These are phyloP conservation scores for Vanessa atalanta DNA, from an alignment of 1,140 invertebrate genomes.

Conservation along the genomic window DNA sequence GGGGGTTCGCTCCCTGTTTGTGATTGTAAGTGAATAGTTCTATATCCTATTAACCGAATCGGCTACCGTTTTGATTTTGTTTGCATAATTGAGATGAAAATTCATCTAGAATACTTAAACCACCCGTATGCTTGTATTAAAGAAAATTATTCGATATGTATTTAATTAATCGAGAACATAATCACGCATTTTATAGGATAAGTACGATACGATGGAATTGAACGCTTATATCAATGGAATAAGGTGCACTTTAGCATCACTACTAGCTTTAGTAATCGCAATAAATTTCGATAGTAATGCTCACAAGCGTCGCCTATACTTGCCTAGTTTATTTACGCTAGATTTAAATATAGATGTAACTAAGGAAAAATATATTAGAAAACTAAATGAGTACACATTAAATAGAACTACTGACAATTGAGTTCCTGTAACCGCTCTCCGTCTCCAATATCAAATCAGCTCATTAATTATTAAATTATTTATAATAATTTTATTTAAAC, in stretches of 20 bases:
- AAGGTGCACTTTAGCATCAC: constrained; percentile 11
- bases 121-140: too few species aligned
- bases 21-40: too few species aligned
- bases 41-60: too few species aligned
- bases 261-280: constrained; percentile 19
- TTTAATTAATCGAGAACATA: too few species aligned
- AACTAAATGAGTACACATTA: not conserved
- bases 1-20: too few species aligned
- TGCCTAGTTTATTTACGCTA: not conserved
- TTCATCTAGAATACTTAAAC: too few species aligned
- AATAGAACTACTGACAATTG: not conserved
- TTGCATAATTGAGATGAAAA: too few species aligned
- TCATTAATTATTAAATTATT: too few species aligned
- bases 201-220: constrained; percentile 16
- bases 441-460: not conserved
- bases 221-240: constrained; percentile 7
- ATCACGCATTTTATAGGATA: too few species aligned
- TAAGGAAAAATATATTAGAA: not conserved
- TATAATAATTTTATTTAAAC: too few species aligned
- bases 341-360: constrained; percentile 11
- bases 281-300: constrained; percentile 16
- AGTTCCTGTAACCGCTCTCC: constrained; percentile 1
- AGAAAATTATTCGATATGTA: too few species aligned
- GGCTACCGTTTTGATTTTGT: too few species aligned
- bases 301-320: not conserved